Evolutionary conservation across 1,140 invertebrate genomes (phyloP).

Genomic region (Dendroctonus valens): DNA sequence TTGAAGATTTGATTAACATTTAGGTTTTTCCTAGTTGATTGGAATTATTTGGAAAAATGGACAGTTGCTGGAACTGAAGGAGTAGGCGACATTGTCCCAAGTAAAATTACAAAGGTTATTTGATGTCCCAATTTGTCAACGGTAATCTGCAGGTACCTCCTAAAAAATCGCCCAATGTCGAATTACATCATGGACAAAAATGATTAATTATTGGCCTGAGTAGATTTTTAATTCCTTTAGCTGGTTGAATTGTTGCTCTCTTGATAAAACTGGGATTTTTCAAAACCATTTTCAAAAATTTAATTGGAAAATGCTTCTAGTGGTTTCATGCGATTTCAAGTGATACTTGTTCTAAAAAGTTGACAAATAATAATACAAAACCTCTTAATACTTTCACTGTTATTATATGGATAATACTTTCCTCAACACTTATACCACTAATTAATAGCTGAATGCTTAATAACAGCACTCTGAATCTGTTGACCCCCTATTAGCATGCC

Average conservation of each 20-base stretch:
- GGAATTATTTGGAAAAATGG: no score
- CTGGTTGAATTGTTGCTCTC: background rate
- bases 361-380: conserved; percentile 1
- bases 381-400: conserved; percentile 10
- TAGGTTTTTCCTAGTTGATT: no score
- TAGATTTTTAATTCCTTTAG: background rate
- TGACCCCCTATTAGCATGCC: conserved; percentile 9
- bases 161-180: background rate
- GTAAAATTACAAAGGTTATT: no score
- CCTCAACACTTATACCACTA: conserved; percentile 16
- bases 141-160: no score
- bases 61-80: no score
- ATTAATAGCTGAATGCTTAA: conserved; percentile 13
- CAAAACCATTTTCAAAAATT: background rate
- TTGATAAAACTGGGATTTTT: background rate
- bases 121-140: no score
- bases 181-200: background rate
- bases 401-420: conserved; percentile 16
- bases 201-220: background rate
- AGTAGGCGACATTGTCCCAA: no score
- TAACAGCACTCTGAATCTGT: conserved; percentile 11
- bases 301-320: background rate
- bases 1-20: no score
- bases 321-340: no score
- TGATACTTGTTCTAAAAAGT: background rate